These are phyloP conservation scores for Rhogogaster chlorosoma DNA, from an alignment of 2,888 invertebrate genomes.

Conservation along the genomic window DNA sequence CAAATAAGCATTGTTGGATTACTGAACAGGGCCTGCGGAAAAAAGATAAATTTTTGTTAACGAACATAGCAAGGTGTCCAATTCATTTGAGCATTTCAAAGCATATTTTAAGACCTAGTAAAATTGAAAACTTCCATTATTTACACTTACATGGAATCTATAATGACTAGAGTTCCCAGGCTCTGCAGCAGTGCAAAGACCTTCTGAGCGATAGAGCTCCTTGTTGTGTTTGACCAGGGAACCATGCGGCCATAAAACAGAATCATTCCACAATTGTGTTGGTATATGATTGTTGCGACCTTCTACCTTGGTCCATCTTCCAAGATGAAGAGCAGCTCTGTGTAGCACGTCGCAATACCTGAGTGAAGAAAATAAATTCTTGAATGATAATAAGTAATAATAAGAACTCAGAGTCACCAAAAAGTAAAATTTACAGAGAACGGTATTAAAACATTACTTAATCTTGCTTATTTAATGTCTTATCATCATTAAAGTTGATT, in stretches of 20 bases:
- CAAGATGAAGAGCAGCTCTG: conserved; percentile 93
- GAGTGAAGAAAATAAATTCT: conserved; percentile 52
- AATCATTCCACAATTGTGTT: conserved; percentile 80
- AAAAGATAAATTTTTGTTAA: conserved; percentile 58
- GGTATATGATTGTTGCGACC: conserved; percentile 81
- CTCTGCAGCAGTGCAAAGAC: conserved; percentile 91
- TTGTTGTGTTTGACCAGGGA: conserved; percentile 87
- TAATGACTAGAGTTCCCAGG: conserved; percentile 91
- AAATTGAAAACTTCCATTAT: conserved; percentile 29
- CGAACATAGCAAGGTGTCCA: not conserved
- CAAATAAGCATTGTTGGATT: conserved; percentile 90
- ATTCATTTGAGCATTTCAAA: not conserved
- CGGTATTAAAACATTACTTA: conserved; percentile 8
- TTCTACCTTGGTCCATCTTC: conserved; percentile 85
- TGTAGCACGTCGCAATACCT: conserved; percentile 94
- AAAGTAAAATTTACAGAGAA: conserved; percentile 27
- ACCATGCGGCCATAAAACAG: conserved; percentile 87
- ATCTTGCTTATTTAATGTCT: not conserved
- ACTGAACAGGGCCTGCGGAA: conserved; percentile 89
- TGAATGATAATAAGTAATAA: not conserved
- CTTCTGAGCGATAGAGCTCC: conserved; percentile 87
- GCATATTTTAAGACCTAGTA: not conserved
- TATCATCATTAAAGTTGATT: not conserved
- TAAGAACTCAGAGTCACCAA: not conserved
- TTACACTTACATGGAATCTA: conserved; percentile 90